Base-by-base conservation (phyloP, 2,888 invertebrate species). In the Dolichopus griseipennis region DNA sequence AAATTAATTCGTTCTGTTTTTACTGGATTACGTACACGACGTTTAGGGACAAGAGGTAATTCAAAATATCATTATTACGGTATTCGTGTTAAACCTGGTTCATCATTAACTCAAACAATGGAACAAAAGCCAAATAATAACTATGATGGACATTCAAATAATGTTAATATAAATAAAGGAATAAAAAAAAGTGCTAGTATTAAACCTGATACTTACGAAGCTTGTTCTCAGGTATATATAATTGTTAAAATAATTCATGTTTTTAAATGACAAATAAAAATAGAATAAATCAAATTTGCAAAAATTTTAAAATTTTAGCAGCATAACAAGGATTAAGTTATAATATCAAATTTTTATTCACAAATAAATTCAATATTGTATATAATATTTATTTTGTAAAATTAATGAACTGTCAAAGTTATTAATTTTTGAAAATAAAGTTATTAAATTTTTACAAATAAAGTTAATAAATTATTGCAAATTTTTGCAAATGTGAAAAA, bases 51-150 rank as follows among this genome's bases (percentile, higher is more conserved):
- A 4, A 88, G 94, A 75, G 97, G 97, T 52, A 97, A 98, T 83
- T 97, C 97, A 37, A 98, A 97, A 81, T 99, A 99, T 81, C 99
- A 99, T 84, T 99, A 99, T 83, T 98, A 99, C 84, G 99, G 99
- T n/a, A 98, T 99, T 73, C 87, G 98, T 52, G 93, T 97, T 68
- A 97, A 97, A 82, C 92, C 93, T 0, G 90, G 87, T 69, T 94
- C 94, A 2, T 85, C 88, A 10, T 79, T 94, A 71, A 87, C 76
- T 15, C 84, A 85, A 71, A 80, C 88, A 72, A 81, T 87, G 73
- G 85, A 85, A 71, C 83, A 85, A 75, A 82, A 81, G 67, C 74
- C 77, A 20, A 72, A 72, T 37, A 69, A 76, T 70, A 70, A 74
- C 27, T 74, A 75, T 67, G 67, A 71, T 33, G 71, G 72, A 61